Conservation (phyloP, 2,888 invertebrate species). For the Aplocera efformata region DNA sequence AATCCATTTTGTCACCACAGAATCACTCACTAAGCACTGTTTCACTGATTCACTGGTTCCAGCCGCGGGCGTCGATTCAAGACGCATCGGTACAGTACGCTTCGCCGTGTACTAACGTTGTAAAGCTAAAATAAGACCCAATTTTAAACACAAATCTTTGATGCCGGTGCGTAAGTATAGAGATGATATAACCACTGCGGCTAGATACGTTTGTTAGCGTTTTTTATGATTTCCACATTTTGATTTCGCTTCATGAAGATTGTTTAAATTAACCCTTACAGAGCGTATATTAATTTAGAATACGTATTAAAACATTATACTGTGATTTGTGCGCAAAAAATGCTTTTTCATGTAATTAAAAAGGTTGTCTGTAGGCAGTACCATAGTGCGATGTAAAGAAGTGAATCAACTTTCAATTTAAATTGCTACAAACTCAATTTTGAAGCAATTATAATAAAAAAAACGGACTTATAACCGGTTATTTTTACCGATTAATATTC, state of each 20-base stretch:
- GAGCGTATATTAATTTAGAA: no score
- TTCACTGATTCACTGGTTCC: constrained; percentile 27
- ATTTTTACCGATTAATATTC: no score
- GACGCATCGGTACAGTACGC: constrained; percentile 73
- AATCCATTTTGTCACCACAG: constrained; percentile 75
- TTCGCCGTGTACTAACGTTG: constrained; percentile 76
- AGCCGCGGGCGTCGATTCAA: constrained; percentile 65
- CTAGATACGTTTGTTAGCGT: constrained; percentile 3
- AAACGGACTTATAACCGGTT: no score
- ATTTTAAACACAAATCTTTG: constrained; percentile 80
- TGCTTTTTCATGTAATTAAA: no score
- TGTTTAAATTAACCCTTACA: no score
- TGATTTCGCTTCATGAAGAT: neutral
- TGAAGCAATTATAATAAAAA: no score
- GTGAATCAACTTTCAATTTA: no score
- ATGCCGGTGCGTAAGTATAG: constrained; percentile 53
- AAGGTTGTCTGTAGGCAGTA: no score
- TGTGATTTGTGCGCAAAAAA: no score
- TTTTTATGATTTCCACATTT: neutral
- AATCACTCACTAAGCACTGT: constrained; percentile 28
- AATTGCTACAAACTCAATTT: no score
- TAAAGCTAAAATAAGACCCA: constrained; percentile 82
- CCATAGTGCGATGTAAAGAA: no score
- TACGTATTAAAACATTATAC: no score
- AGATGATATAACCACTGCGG: constrained; percentile 52